Evolutionary conservation across 2,888 invertebrate species (phyloP), one percentile per base, ranked within the genome.

Genomic region (Elysia crispata): DNA sequence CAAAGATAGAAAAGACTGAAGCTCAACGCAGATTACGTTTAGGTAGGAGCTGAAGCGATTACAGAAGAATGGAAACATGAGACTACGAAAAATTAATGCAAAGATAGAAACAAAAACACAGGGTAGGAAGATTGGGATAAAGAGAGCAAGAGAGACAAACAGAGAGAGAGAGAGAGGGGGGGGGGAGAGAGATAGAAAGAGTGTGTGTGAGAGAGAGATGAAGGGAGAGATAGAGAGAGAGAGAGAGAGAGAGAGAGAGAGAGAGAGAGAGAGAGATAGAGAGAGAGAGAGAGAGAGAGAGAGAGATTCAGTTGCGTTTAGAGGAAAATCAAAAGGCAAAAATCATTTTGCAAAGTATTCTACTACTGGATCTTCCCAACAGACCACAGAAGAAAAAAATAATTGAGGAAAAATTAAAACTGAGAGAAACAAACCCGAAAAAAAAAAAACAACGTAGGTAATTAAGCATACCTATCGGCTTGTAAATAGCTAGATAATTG

Each of bases 81-180:
- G 69, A 69, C 6, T 18, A n/a, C 8, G n/a, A 74, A 31, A 74
- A 31, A 60, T 25, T 31, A 54, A 74, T 18, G 30, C 20, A 74
- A 31, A 74, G 60, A 60, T 13, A 74, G 74, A 74, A 11, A 57
- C 50, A 72, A 18, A 50, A 13, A 28, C 18, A 18, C 25, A 25
- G 28, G 50, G 18, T 28, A 18, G 69, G 25, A 31, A 31, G 67
- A 54, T 31, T 41, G 33, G 49, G 69, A 72, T 70, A 77, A 20
- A 64, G 49, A 79, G 64, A 79, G 66, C 30, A 8, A 73, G 64
- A 73, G 25, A 73, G 64, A 73, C 18, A 66, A 50, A 73, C 8
- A 73, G 73, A 77, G 18, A 50, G 49, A 67, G 30, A 54, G 15
- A 57, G 25, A 69, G 30, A 69, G 41, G 28, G 15, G n/a, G 67